Base-by-base conservation (phyloP, 1,140 invertebrate species). In the Heliconius himera region DNA sequence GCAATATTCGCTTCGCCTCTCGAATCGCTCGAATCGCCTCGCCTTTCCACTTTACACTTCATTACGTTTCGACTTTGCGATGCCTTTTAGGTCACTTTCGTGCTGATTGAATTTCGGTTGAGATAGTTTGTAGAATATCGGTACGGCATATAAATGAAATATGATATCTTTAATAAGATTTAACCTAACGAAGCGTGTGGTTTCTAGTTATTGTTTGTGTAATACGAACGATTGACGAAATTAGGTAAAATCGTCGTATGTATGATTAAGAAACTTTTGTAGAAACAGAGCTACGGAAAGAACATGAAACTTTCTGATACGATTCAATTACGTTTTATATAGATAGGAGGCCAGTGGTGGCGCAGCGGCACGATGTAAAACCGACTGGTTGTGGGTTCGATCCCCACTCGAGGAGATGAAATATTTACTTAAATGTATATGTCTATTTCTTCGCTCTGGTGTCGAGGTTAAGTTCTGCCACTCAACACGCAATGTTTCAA, bases 41-140 rank as follows among this genome's bases (percentile, higher is more conserved):
- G 78, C 78, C 60, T 70, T 74, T 33, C 20, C 56, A 56, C 38
- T 78, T 72, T 49, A 66, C 77, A 79, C 70, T 60, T 51, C 71
- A 76, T 66, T 76, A 51, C 72, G 16, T 54, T 76, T 73, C 51
- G 11, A 36, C 22, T 41, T 60, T 70, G 8, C 33, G 20, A 38
- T 66, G 9, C 29, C 33, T 36, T 49, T 77, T n/a, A n/a, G 66
- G 76, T 11, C 49, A 33, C 33, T 54, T 71, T 46, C 29, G 5
- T 38, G 33, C 70, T 72, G 70, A 72, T 36, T 72, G 60, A 66
- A 66, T 66, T 66, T 66, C 22, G 60, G 26, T 66, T 29, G 22
- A 29, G 29, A 26, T 66, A 66, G 22, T 66, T 29, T 29, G 11
- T 29, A 29, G 22, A 18, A 66, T 56, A 56, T 66, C 26, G 22